Evolutionary conservation across 2,113 vertebrate genomes (phyloP).

Genomic region (Notothenia coriiceps): DNA sequence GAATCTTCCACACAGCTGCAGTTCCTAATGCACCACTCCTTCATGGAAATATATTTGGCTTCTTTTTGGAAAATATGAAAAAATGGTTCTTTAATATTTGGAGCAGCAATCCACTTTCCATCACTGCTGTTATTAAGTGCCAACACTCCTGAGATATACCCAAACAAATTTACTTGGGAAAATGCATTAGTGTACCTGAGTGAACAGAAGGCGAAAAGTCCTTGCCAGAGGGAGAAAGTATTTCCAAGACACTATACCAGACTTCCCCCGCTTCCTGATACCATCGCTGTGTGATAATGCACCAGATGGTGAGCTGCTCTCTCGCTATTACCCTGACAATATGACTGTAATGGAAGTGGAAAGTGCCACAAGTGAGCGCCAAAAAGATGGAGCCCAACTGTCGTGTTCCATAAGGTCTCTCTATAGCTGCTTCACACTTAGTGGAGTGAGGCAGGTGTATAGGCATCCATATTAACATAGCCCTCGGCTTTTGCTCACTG

Average conservation of each 20-base stretch:
- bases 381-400: conserved; percentile 63
- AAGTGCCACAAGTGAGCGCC: conserved; percentile 57
- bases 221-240: conserved; percentile 58
- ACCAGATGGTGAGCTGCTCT: conserved; percentile 76
- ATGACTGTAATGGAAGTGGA: conserved; percentile 69
- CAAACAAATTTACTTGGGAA: conserved; percentile 4
- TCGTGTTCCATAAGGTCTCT: conserved; percentile 50
- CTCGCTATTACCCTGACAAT: conserved; percentile 64
- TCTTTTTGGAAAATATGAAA: neutral
- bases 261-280: conserved; percentile 55
- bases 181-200: conserved; percentile 43
- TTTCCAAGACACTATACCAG: conserved; percentile 62
- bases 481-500: conserved; percentile 2
- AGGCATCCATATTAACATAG: conserved; percentile 11
- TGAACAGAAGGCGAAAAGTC: conserved; percentile 65
- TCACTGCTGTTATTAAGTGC: conserved; percentile 19
- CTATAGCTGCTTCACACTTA: conserved; percentile 13
- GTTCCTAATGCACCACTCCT: neutral
- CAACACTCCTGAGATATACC: neutral
- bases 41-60: conserved; percentile 5
- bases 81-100: conserved; percentile 4
- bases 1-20: neutral
- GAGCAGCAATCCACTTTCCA: neutral
- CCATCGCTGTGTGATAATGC: conserved; percentile 64
- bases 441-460: conserved; percentile 21